These are phyloP conservation scores for Motacilla tschutschensis DNA, from an alignment of 2,113 vertebrate species.

Conservation along the genomic window DNA sequence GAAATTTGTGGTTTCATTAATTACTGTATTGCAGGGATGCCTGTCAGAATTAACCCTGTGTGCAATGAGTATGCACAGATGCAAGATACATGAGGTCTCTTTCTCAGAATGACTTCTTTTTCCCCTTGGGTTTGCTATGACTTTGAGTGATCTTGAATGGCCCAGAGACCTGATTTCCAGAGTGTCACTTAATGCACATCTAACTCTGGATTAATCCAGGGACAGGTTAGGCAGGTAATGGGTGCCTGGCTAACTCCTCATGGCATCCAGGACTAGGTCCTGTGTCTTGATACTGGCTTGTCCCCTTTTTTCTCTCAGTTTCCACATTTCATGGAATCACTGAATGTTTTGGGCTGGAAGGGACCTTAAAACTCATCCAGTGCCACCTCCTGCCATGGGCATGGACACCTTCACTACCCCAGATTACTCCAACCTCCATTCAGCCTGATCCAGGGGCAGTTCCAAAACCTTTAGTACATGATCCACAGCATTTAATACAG, in stretches of 20 bases:
- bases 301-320: background rate
- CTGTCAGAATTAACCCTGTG: background rate
- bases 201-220: background rate
- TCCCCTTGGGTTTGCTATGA: background rate
- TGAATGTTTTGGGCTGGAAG: background rate
- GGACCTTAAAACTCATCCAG: background rate
- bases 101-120: background rate
- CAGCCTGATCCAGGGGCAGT: background rate
- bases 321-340: background rate
- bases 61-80: background rate
- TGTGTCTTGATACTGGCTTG: background rate
- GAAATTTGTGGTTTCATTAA: background rate
- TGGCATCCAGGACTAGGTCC: background rate
- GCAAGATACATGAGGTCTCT: background rate
- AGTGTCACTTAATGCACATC: background rate
- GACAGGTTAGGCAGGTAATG: background rate
- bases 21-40: background rate
- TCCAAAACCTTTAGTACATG: background rate
- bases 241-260: background rate
- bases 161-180: background rate
- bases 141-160: background rate
- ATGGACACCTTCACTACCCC: background rate
- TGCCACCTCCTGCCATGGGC: background rate
- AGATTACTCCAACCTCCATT: background rate
- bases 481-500: background rate